These are phyloP conservation scores for Erebia ligea DNA, from an alignment of 2,888 invertebrate species.

Conservation along the genomic window DNA sequence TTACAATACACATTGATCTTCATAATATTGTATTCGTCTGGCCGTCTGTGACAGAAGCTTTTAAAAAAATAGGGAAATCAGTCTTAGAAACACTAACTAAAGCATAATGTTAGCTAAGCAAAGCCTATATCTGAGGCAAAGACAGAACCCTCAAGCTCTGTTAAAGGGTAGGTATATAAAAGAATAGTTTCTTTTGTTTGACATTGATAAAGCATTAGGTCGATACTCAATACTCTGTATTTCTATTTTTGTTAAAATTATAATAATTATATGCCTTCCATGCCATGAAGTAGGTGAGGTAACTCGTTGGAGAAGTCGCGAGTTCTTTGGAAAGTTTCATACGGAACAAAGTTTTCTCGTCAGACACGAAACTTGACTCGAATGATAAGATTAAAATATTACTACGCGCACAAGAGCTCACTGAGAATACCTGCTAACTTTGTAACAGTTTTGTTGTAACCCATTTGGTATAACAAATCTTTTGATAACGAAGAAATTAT, in stretches of 20 bases:
- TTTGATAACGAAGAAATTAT: background rate
- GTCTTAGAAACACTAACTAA: too few relatives aligned
- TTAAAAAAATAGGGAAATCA: too few relatives aligned
- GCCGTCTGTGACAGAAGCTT: too few relatives aligned
- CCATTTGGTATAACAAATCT: slow-evolving; percentile 17
- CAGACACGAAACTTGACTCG: slow-evolving; percentile 67
- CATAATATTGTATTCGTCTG: too few relatives aligned
- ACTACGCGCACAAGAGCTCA: slow-evolving; percentile 50
- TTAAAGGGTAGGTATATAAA: too few relatives aligned
- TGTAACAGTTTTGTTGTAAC: slow-evolving; percentile 23
- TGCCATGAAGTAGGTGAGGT: slow-evolving; percentile 29
- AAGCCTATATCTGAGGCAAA: too few relatives aligned
- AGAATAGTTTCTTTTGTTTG: too few relatives aligned
- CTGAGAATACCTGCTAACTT: slow-evolving; percentile 27
- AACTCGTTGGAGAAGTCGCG: slow-evolving; percentile 30
- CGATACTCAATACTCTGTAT: background rate
- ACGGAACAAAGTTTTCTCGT: slow-evolving; percentile 70
- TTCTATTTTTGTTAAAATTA: background rate
- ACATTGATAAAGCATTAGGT: too few relatives aligned
- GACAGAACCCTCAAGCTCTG: too few relatives aligned
- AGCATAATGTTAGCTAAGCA: too few relatives aligned
- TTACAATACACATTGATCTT: too few relatives aligned
- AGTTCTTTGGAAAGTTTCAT: slow-evolving; percentile 24
- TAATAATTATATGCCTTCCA: slow-evolving; percentile 26
- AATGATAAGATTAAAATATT: slow-evolving; percentile 80